Conservation (phyloP, 2,797 vertebrate species). For the Nyctibius grandis region DNA sequence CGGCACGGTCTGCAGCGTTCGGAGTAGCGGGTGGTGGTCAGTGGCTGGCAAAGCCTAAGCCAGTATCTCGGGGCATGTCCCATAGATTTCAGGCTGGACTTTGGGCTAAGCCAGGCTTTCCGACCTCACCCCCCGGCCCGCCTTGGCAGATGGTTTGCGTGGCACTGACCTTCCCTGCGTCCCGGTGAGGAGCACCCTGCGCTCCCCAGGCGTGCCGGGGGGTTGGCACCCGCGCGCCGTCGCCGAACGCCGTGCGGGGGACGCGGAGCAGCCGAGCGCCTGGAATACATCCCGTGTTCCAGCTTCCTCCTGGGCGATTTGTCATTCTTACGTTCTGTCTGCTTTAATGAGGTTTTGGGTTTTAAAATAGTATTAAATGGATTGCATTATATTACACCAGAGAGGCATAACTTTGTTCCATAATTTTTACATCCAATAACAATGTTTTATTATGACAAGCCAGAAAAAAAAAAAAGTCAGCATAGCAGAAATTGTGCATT, state of each 20-base stretch:
- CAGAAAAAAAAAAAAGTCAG: background rate
- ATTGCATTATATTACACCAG: slow-evolving; percentile 62
- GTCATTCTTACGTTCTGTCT: slow-evolving; percentile 50
- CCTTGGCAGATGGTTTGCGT: background rate
- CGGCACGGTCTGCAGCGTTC: rapidly evolving
- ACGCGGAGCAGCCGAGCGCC: background rate
- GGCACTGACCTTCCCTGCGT: background rate
- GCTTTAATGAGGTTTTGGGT: slow-evolving; percentile 53
- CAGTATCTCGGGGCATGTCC: rapidly evolving
- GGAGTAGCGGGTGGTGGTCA: rapidly evolving
- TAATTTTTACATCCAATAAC: slow-evolving; percentile 59
- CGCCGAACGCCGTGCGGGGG: background rate
- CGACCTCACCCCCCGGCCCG: background rate
- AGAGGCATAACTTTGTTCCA: slow-evolving; percentile 59
- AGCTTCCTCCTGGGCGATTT: background rate
- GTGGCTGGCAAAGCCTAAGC: background rate
- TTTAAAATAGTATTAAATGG: slow-evolving; percentile 70
- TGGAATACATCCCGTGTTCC: background rate
- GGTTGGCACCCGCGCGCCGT: background rate
- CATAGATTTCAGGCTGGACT: background rate
- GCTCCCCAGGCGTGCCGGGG: background rate
- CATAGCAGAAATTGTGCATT: background rate
- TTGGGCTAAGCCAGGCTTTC: background rate
- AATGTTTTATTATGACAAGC: slow-evolving; percentile 63
- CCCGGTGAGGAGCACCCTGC: rapidly evolving